Base-by-base conservation (phyloP, 1,140 invertebrate genomes). In the Neodiprion pinetum region DNA sequence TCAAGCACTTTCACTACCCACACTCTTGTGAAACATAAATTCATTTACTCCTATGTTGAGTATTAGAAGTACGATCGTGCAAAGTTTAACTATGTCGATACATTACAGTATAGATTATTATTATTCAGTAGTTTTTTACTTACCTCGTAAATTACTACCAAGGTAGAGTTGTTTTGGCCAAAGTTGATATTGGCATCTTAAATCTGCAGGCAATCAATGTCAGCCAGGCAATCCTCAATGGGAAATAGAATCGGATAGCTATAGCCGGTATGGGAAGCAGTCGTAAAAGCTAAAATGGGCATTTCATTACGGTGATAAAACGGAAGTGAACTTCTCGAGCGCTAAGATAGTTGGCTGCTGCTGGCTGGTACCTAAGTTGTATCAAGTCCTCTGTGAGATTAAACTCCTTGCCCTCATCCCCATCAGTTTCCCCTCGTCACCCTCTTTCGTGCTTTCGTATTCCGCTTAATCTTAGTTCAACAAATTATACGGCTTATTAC, bases 291-390 rank as follows among this genome's bases (percentile, higher is more conserved):
- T 53, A 67, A 69, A 73, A 61, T 73, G 75, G 70, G 47, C 72
- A 73, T 76, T 76, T 73, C 67, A 76, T 76, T 76, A 67, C 49
- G 40, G 75, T 68, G 70, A 28, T 73, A 66, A 73, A 76, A 71
- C 68, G 48, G 23, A 75, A 67, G 28, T 1, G 71, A 72, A 68
- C 68, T 49, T 78, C 74, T 71, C 70, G 12, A 17, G 48, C 23
- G 48, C 70, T 23, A 71, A 21, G 70, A 71, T 48, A 47, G 28
- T 70, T 40, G 53, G 11, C 9, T 12, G 53, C 53, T 12, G 53
- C 53, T 61, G 28, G 53, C 53, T 50, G 48, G 70, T 40, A 23
- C n/a, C 9, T 12, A 50, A 71, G 70, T 50, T 71, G 70, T 47
- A 47, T 69, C 67, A 69, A 69, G 67, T 69, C 67, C 67, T 69